Base-by-base conservation (phyloP, 2,797 vertebrate species). In the Peromyscus aztecus region DNA sequence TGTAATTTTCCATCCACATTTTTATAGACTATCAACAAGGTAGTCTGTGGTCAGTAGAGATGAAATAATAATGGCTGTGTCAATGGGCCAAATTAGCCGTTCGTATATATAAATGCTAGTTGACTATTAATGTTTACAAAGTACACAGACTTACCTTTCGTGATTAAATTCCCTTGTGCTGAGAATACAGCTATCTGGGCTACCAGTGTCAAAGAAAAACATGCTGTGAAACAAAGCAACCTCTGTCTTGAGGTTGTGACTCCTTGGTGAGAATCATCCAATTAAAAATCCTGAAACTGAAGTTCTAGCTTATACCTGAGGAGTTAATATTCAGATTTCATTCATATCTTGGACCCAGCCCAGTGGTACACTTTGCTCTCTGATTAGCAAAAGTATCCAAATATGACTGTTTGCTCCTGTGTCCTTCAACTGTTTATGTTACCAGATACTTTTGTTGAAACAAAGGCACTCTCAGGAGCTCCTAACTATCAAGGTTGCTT, bases 301-400 rank as follows among this genome's bases (percentile, higher is more conserved):
- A 94, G 84, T 94, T 88, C 65, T 67, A 69, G 16, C 34, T 96
- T 94, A 27, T 43, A 81, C 65, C 52, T 40, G 17, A 96, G 24
- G 83, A n/a, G 27, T 34, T 95, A 92, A 80, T 71, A 43, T 65
- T 94, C 61, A 92, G 19, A 81, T 95, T 92, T 96, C 52, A 96
- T 67, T 91, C 46, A 96, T 69, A 21, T 92, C 61, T 93, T 93
- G 76, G 23, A 85, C 23, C 57, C 19, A 96, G 57, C 6, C 31
- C 84, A 95, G 46, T 77, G 94, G 43, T 91, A 67, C 4, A 73
- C n/a, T 87, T 89, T 61, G 27, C 14, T 76, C 31, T 93, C 19
- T 63, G 57, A 93, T 92, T 95, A 94, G 61, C 43, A 92, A 75
- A 94, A 21, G 59, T 78, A 71, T 90, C 73, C 69, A 27, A 75